Evolutionary conservation across 2,888 invertebrate genomes (phyloP), one percentile per base, ranked within the genome.

Genomic region (Gonocerus acuteangulatus): DNA sequence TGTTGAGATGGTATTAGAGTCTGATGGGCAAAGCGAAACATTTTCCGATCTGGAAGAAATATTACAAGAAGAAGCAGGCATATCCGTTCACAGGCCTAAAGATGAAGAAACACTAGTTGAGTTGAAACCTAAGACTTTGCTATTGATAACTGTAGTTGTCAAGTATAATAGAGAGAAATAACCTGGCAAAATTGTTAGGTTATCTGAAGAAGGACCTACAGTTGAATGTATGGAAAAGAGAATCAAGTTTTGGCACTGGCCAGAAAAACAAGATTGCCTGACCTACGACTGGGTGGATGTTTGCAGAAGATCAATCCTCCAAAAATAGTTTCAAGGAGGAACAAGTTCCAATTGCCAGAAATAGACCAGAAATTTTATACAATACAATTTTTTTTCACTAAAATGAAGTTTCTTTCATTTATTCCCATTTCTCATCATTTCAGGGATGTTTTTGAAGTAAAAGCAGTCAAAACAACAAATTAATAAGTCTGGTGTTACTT

Each of bases 181-280:
- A 48, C 62, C 57, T 58, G 62, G 62, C 42, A 62, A 23, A 36
- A 62, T 62, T n/a, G 4, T 49, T 42, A 58, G 51, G 18, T 19
- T 61, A 15, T 48, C 22, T 48, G 22, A 19, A 18, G 48, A 39
- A 49, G 62, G 58, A 13, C 58, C 62, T 44, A 45, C 42, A 39
- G 56, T 58, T 18, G 57, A 62, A 27, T 60, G 60, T 19, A 60
- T 60, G 60, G 52, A 60, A 45, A 60, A 52, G 45, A 52, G 23
- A n/a, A 23, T 62, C 13, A 62, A 62, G 45, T 62, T 58, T 57
- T 62, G 62, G 62, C 49, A 57, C 19, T 62, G 62, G 62, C 62
- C 57, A 18, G 49, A 62, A 45, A 62, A 62, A 36, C 19, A 56
- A 27, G 54, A 54, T 45, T 15, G n/a, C 19, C 36, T 61, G 15